These are phyloP conservation scores for Diuraphis noxia DNA, from an alignment of 1,140 invertebrate species.

Conservation along the genomic window DNA sequence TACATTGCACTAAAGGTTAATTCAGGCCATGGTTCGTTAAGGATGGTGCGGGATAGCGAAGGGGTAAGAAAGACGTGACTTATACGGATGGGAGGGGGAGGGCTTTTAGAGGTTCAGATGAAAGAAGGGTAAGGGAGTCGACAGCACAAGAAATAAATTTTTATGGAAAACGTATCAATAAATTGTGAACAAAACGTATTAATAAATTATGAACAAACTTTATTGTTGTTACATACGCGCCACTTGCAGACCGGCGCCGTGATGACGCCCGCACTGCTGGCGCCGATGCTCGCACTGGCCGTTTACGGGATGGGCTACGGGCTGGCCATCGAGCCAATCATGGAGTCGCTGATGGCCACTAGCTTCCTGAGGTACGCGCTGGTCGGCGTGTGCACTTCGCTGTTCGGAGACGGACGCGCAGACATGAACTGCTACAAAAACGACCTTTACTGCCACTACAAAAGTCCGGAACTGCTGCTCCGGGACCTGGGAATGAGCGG, in stretches of 20 bases:
- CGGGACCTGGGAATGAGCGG: constrained; percentile 63
- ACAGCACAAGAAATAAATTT: too few relatives aligned
- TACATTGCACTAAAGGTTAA: too few relatives aligned
- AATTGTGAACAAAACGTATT: too few relatives aligned
- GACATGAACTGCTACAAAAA: constrained; percentile 55
- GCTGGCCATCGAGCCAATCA: constrained; percentile 61
- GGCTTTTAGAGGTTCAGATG: too few relatives aligned
- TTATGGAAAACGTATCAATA: too few relatives aligned
- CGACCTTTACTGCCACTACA: constrained; percentile 58
- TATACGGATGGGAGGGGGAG: too few relatives aligned
- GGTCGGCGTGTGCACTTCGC: constrained; percentile 63
- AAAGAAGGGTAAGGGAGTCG: too few relatives aligned
- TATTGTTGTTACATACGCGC: not conserved
- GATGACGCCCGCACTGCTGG: constrained; percentile 59
- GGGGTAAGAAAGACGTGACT: too few relatives aligned
- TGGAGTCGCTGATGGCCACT: constrained; percentile 65
- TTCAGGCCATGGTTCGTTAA: too few relatives aligned
- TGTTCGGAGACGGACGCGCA: constrained; percentile 62
- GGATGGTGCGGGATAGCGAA: too few relatives aligned
- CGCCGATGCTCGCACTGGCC: constrained; percentile 60
- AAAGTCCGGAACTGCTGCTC: constrained; percentile 58
- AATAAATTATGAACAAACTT: too few relatives aligned
- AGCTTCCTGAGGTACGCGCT: constrained; percentile 66
- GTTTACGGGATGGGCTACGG: constrained; percentile 62
- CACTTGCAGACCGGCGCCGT: constrained; percentile 61